These are phyloP conservation scores for Tenthredo scrophulariae DNA, from an alignment of 2,888 invertebrate species.

Conservation along the genomic window DNA sequence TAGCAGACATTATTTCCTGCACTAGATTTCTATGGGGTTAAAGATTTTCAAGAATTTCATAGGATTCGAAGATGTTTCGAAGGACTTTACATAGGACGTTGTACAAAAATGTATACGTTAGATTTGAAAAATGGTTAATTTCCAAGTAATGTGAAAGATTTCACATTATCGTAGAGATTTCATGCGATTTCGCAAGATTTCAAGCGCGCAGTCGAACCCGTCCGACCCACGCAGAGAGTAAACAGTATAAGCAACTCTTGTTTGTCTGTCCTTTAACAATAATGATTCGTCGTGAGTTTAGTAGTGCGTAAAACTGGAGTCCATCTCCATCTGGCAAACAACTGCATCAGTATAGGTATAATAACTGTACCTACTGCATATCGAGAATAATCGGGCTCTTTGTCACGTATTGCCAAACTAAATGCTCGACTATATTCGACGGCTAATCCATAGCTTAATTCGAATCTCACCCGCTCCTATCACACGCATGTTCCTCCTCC, in stretches of 20 bases:
- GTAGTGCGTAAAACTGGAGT: neutral
- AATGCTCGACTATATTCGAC: conserved; percentile 33
- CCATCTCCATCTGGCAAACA: conserved; percentile 11
- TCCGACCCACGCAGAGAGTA: neutral
- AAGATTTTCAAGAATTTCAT: neutral
- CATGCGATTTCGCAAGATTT: neutral
- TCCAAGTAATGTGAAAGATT: neutral
- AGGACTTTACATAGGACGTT: neutral
- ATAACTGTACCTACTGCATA: neutral
- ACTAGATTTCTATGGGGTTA: neutral
- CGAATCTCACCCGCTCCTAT: conserved; percentile 19
- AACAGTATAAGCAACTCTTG: neutral
- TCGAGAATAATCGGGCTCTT: conserved; percentile 11
- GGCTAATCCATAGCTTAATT: conserved; percentile 39
- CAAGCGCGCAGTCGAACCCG: neutral
- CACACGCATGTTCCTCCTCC: neutral
- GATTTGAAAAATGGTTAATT: neutral
- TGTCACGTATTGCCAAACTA: conserved; percentile 43
- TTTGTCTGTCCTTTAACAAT: neutral
- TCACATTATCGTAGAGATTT: neutral
- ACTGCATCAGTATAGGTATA: neutral
- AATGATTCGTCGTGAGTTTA: neutral
- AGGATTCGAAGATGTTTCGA: neutral
- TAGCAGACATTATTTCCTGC: neutral
- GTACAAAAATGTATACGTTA: neutral